These are phyloP conservation scores for Formica exsecta DNA, from an alignment of 1,140 invertebrate genomes.

Conservation along the genomic window DNA sequence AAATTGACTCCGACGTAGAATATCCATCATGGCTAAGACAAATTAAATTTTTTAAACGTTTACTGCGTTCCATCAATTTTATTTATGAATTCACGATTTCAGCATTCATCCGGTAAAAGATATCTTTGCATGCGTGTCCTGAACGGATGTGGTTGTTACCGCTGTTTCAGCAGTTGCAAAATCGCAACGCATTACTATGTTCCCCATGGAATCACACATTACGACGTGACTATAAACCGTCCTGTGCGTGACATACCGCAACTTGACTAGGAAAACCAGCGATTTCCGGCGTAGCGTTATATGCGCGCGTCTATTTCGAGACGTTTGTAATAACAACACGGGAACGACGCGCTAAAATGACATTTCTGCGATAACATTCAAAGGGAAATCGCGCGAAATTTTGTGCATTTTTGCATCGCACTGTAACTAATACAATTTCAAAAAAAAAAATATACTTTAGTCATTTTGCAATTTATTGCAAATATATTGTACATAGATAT, in stretches of 20 bases:
- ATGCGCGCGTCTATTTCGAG: conserved; percentile 42
- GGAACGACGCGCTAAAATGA: conserved; percentile 47
- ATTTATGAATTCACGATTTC: conserved; percentile 17
- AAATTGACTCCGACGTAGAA: conserved; percentile 4
- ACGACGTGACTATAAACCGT: conserved; percentile 57
- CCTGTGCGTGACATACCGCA: conserved; percentile 52
- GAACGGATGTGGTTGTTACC: conserved; percentile 48
- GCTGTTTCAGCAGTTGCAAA: conserved; percentile 47
- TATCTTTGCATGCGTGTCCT: conserved; percentile 36
- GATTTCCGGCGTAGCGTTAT: conserved; percentile 45
- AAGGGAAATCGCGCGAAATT: background rate
- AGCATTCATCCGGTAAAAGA: background rate
- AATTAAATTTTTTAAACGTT: background rate
- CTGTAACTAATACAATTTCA: background rate
- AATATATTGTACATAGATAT: background rate
- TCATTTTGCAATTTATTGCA: background rate
- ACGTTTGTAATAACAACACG: conserved; percentile 21
- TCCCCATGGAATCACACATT: conserved; percentile 31
- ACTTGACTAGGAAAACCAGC: conserved; percentile 43
- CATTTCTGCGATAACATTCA: conserved; percentile 5
- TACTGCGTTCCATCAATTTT: conserved; percentile 28
- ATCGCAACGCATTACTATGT: conserved; percentile 40
- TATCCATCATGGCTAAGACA: background rate
- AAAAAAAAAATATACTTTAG: background rate
- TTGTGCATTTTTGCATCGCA: background rate